Base-by-base conservation (phyloP, 2,888 invertebrate species). In the Trissoscelio sp. region DNA sequence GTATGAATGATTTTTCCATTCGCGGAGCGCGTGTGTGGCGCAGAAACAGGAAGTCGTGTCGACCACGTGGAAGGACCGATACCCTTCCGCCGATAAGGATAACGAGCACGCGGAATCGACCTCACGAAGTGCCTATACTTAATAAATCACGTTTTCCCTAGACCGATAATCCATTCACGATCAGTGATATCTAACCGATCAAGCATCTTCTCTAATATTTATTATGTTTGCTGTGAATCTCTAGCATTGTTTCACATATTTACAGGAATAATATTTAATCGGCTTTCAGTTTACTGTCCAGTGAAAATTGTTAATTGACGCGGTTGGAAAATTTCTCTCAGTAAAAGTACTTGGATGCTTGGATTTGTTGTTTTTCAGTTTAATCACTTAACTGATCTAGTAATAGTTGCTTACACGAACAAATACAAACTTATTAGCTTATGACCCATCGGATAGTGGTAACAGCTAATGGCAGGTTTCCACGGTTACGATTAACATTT, bases 101-200 rank as follows among this genome's bases (percentile, higher is more conserved):
- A 87, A 86, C 84, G 86, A 86, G 88, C 87, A 82, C 80, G 80
- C 79, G 84, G 84, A 79, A 79, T 69, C 69, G 48, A 58, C 79
- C 74, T 83, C 86, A 85, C 85, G 86, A 86, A 79, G 82, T 83
- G 67, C 80, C 73, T 83, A 83, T 81, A 85, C 85, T 87, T 87
- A 87, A 88, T 88, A 88, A 89, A 89, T 89, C 88, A 88, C 88
- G 88, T 87, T 88, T 88, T 87, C 84, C 85, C 83, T 80, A 75
- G 81, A 75, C 48, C 85, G 86, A 87, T 88, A 86, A 87, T 87
- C 88, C 80, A 83, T 83, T 72, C 79, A 75, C 78, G 87, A 86
- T 87, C 84, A 78, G 62, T 84, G 87, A 87, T 87, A 87, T 62
- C 67, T 37, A n/a, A 39, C 67, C 34, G 75, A 81, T 80, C 69